These are phyloP conservation scores for Zoanthus sociatus DNA, from an alignment of 92 coral and sea anemone genomes.

Conservation along the genomic window DNA sequence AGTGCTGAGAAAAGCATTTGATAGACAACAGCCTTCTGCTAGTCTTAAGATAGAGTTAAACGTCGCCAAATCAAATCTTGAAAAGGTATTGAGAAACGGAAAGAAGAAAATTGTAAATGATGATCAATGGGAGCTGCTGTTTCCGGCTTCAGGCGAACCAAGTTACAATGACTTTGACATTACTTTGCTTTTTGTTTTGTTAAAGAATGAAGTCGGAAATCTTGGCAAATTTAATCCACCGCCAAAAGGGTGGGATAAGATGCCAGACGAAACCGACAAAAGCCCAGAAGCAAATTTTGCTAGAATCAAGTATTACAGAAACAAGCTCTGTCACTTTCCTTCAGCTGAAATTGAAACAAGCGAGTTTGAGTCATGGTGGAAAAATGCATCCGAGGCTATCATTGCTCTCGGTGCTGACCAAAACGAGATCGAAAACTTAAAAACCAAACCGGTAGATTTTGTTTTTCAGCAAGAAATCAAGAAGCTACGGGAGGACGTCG, in stretches of 20 bases:
- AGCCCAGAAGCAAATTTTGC: slow-evolving; percentile 53
- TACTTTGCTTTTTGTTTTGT: slow-evolving; percentile 33
- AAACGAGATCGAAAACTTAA: slow-evolving; percentile 44
- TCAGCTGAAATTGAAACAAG: slow-evolving; percentile 23
- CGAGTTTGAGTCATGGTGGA: slow-evolving; percentile 57
- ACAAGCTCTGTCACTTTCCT: slow-evolving; percentile 53
- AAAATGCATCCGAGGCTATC: slow-evolving; percentile 34
- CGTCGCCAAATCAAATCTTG: too few species aligned
- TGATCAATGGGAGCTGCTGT: too few species aligned
- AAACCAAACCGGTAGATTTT: slow-evolving; percentile 47
- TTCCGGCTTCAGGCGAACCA: too few species aligned
- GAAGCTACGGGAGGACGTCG: not conserved
- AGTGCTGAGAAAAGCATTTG: too few species aligned
- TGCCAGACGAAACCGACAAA: slow-evolving; percentile 58
- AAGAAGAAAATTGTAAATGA: too few species aligned
- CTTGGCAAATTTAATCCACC: slow-evolving; percentile 22
- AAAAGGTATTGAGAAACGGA: too few species aligned
- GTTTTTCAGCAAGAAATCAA: not conserved
- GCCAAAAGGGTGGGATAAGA: slow-evolving; percentile 15
- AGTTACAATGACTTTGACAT: too few species aligned
- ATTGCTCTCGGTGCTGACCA: slow-evolving; percentile 29
- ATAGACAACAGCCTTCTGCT: too few species aligned
- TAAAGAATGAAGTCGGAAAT: slow-evolving; percentile 43
- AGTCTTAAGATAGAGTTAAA: too few species aligned
- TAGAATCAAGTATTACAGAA: slow-evolving; percentile 54